Conservation (phyloP, 2,888 invertebrate species). For the Ectemnius continuus region DNA sequence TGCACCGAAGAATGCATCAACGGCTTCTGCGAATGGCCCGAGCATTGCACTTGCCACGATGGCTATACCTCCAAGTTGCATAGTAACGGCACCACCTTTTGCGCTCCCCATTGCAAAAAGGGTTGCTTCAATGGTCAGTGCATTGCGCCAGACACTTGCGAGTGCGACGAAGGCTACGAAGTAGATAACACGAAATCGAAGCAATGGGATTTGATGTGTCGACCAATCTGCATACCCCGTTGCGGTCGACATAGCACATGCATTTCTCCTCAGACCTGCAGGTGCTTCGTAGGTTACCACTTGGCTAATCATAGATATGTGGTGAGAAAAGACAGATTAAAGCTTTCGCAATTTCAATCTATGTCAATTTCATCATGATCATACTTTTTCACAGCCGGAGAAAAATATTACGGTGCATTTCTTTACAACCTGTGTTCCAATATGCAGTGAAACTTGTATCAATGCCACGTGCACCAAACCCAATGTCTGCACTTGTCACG, state of each 20-base stretch:
- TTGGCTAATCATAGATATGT: not conserved
- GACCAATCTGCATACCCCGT: slow-evolving; percentile 80
- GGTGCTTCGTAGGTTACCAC: slow-evolving; percentile 65
- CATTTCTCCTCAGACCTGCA: slow-evolving; percentile 65
- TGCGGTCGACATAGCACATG: slow-evolving; percentile 79
- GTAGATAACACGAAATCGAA: slow-evolving; percentile 77
- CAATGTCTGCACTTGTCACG: slow-evolving; percentile 72
- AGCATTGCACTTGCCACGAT: slow-evolving; percentile 82
- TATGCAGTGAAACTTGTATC: slow-evolving; percentile 68
- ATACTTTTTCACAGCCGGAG: not conserved
- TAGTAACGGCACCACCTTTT: slow-evolving; percentile 50
- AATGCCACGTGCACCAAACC: slow-evolving; percentile 79
- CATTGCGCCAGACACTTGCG: slow-evolving; percentile 61
- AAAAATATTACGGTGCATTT: not conserved
- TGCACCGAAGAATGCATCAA: slow-evolving; percentile 80
- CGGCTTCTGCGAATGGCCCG: slow-evolving; percentile 82
- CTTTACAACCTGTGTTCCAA: slow-evolving; percentile 24
- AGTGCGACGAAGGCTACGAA: slow-evolving; percentile 72
- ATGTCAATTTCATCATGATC: not conserved
- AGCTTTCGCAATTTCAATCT: not conserved
- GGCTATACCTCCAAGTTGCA: slow-evolving; percentile 72
- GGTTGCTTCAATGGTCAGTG: slow-evolving; percentile 67
- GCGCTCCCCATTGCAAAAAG: slow-evolving; percentile 69
- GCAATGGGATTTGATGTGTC: slow-evolving; percentile 75
- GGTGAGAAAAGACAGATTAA: slow-evolving; percentile 63